Conservation (phyloP, 2,797 vertebrate species). For the Molossus alvarezi region DNA sequence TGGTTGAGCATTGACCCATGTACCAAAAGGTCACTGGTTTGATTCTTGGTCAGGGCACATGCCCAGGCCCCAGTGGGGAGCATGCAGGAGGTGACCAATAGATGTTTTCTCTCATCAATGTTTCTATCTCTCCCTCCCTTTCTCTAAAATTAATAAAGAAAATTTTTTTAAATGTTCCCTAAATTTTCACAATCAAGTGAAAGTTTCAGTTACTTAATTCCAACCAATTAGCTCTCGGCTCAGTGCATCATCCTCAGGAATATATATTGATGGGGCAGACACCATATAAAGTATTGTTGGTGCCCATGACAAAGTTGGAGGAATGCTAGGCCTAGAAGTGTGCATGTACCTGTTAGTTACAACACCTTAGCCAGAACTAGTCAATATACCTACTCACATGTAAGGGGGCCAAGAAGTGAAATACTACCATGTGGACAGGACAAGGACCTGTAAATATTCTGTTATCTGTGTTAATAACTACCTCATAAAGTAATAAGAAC, state of each 20-base stretch:
- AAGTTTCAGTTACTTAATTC: not conserved
- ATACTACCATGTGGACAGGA: not conserved
- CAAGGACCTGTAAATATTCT: not conserved
- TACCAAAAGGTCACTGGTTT: too few species aligned
- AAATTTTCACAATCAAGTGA: not conserved
- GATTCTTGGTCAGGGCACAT: too few species aligned
- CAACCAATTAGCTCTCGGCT: not conserved
- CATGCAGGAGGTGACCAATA: too few species aligned
- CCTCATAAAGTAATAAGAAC: not conserved
- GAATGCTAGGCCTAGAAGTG: not conserved
- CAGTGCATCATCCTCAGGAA: not conserved
- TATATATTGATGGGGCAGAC: not conserved
- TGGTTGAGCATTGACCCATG: too few species aligned
- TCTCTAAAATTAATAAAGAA: too few species aligned
- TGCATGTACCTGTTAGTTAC: not conserved
- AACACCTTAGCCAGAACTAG: not conserved
- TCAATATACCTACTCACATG: not conserved
- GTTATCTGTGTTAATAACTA: not conserved
- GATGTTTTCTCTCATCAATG: too few species aligned
- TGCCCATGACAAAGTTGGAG: rapidly evolving
- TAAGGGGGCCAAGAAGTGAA: not conserved
- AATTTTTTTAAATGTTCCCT: not conserved
- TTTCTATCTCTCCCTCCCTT: too few species aligned
- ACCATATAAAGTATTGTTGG: not conserved
- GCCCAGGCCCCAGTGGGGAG: too few species aligned